Evolutionary conservation across 2,888 invertebrate species (phyloP).

Genomic region (Hermaeophaga mercurialis): DNA sequence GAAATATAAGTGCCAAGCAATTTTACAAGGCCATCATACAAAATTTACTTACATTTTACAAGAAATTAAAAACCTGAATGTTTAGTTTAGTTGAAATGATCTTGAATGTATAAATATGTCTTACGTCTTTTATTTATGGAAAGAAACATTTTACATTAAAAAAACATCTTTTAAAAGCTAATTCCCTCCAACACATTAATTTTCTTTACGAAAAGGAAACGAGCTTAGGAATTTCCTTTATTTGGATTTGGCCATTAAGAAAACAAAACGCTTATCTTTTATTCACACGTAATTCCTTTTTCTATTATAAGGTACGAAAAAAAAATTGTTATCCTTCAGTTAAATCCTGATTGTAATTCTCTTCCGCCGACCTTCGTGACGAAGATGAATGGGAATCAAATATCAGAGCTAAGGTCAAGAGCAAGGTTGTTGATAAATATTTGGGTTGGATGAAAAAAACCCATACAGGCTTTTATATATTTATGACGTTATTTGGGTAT

Average conservation of each 20-base stretch:
- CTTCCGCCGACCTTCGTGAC: background rate
- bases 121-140: too few relatives aligned
- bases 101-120: too few relatives aligned
- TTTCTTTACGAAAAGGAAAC: background rate
- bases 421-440: background rate
- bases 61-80: too few relatives aligned
- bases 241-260: background rate
- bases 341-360: background rate
- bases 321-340: background rate
- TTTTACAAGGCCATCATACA: too few relatives aligned
- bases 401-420: background rate
- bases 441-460: background rate
- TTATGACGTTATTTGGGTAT: too few relatives aligned
- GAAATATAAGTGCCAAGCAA: too few relatives aligned
- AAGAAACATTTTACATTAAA: background rate
- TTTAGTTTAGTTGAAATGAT: too few relatives aligned
- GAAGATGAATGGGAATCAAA: slow-evolving; percentile 2
- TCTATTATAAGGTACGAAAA: background rate
- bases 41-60: too few relatives aligned
- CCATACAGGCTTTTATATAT: too few relatives aligned
- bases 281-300: background rate
- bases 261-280: background rate
- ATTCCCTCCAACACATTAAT: background rate
- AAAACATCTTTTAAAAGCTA: background rate
- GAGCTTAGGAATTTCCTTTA: background rate